Evolutionary conservation across 2,113 vertebrate genomes (phyloP), one percentile per base, ranked within the genome.

Genomic region (Amphiprion ocellaris): DNA sequence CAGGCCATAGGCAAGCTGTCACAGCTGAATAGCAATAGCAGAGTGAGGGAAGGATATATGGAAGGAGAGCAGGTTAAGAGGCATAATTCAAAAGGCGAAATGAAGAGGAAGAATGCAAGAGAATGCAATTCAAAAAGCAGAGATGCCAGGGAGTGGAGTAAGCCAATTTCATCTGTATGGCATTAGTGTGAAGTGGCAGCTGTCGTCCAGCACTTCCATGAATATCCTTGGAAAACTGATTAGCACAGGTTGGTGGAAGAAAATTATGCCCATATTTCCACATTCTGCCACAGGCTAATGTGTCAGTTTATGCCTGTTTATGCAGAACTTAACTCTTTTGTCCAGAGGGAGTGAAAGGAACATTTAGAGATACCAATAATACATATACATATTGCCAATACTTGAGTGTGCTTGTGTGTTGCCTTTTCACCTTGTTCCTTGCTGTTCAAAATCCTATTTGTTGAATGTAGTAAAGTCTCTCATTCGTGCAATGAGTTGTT

Each of bases 141-240:
- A 53, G 30, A 53, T 4, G 14, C 49, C 53, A 49, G 69, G 68
- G 77, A 84, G 70, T 77, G 75, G 82, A 89, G 89, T 91, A 89
- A 70, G 83, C 87, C 55, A 77, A 81, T 88, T 89, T 86, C 19
- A 77, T 86, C 77, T 84, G 80, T 41, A 75, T 69, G 85, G 71
- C 66, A 77, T 85, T 82, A 70, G 83, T 73, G 72, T 79, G 69
- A 85, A 82, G 79, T 86, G 67, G 67, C 87, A 83, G 83, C 84
- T 83, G 85, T 81, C 89, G 74, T 79, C 58, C 53, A 8, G 28
- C 5, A 30, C 65, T 75, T 73, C 69, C 72, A 60, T 3, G 11
- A 64, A 58, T 41, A 39, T 81, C 81, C 74, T 86, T 75, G 65
- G 78, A 62, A 75, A 65, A 74, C 68, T 47, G 23, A 72, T 85